A percentile compares a stretch with the other conserved stretches of the same genome.
phyloP scores from a whole-genome alignment of 2,888 invertebrate genomes.

The Dilophus febrilis region DNA sequence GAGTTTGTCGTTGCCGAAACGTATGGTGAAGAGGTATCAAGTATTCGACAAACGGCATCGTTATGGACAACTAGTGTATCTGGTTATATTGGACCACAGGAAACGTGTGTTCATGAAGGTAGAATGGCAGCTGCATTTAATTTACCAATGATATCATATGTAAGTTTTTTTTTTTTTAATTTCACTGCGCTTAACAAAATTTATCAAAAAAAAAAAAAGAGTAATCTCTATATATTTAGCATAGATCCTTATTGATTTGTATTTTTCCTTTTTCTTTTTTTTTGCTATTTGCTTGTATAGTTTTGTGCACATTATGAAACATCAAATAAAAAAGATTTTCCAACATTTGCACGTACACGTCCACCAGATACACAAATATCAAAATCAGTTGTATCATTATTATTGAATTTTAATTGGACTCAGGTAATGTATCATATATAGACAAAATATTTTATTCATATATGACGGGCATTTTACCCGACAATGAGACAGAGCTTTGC shows the following conservation, averaged over 20 bases:
- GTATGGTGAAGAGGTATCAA: slow-evolving; percentile 72
- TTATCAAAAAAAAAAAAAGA: no score
- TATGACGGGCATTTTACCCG: no score
- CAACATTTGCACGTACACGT: slow-evolving; percentile 80
- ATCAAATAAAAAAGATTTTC: slow-evolving; percentile 72
- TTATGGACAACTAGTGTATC: slow-evolving; percentile 71
- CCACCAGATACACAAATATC: slow-evolving; percentile 90
- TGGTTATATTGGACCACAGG: slow-evolving; percentile 75
- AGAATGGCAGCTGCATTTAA: slow-evolving; percentile 88
- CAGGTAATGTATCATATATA: slow-evolving; percentile 40
- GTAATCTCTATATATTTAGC: no score
- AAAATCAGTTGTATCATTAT: slow-evolving; percentile 73
- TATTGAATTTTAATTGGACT: slow-evolving; percentile 77
- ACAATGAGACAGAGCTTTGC: no score
- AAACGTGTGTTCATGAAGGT: slow-evolving; percentile 76
- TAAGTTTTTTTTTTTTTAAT: slow-evolving; percentile 36
- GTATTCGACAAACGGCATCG: slow-evolving; percentile 69
- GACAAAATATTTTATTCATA: no score
- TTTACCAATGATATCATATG: slow-evolving; percentile 90
- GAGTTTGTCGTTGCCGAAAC: slow-evolving; percentile 78
- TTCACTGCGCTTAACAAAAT: no score
- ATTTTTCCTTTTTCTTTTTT: background rate
- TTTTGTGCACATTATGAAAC: slow-evolving; percentile 81
- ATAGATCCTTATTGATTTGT: no score
- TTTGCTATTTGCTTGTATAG: slow-evolving; percentile 34